Conservation (phyloP, 2,888 invertebrate species). For the Yponomeuta sedellus region DNA sequence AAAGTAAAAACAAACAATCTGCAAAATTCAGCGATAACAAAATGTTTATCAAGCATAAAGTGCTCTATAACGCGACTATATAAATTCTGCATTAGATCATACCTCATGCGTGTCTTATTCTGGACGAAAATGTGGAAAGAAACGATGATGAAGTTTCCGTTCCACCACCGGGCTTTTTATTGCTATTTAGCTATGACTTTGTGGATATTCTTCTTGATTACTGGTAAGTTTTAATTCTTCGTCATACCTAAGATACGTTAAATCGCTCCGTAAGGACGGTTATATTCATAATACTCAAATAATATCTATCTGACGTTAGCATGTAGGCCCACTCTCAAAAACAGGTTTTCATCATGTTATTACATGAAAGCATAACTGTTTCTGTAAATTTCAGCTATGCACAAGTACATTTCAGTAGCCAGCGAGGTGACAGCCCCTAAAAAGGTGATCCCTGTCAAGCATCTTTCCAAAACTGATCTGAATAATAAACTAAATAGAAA, state of each 20-base stretch:
- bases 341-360: background rate
- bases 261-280: background rate
- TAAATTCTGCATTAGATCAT: background rate
- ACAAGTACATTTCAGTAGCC: slow-evolving; percentile 84
- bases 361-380: background rate
- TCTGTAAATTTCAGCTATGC: slow-evolving; percentile 78
- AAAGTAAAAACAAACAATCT: background rate
- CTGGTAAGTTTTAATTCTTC: slow-evolving; percentile 67
- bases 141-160: slow-evolving; percentile 69
- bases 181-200: slow-evolving; percentile 88
- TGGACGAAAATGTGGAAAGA: slow-evolving; percentile 38
- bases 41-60: too few relatives aligned
- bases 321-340: background rate
- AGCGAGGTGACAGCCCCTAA: slow-evolving; percentile 56
- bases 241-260: background rate
- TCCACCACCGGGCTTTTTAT: slow-evolving; percentile 86
- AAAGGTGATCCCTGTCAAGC: slow-evolving; percentile 62
- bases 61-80: background rate
- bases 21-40: too few relatives aligned
- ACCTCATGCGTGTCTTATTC: slow-evolving; percentile 19
- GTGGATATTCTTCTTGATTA: slow-evolving; percentile 88
- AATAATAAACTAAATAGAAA: too few relatives aligned
- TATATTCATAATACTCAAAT: background rate
- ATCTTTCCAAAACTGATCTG: slow-evolving; percentile 74
- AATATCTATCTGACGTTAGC: background rate